Conservation (phyloP, 1,140 invertebrate genomes). For the Physella acuta region DNA sequence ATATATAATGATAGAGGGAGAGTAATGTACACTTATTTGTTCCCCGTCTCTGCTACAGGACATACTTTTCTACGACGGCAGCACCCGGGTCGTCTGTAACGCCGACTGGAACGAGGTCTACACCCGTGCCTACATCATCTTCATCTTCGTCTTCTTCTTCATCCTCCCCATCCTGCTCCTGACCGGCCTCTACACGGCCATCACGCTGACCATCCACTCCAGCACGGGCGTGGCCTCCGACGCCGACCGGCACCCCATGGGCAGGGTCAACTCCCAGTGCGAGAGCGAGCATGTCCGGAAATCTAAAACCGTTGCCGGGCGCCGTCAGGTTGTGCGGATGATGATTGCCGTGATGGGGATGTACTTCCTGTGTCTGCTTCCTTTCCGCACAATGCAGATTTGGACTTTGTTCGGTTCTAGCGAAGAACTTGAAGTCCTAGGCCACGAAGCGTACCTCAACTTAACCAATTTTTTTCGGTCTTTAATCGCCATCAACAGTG, state of each 20-base stretch:
- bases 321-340: slow-evolving; percentile 76
- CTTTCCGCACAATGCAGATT: slow-evolving; percentile 80
- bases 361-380: slow-evolving; percentile 86
- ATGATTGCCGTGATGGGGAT: slow-evolving; percentile 84
- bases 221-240: slow-evolving; percentile 1
- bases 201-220: slow-evolving; percentile 28
- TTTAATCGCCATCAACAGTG: slow-evolving; percentile 50
- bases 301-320: too few relatives aligned
- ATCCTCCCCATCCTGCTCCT: slow-evolving; percentile 36
- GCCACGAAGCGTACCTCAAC: slow-evolving; percentile 80
- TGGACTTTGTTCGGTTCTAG: slow-evolving; percentile 65
- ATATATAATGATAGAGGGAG: too few relatives aligned
- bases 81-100: too few relatives aligned
- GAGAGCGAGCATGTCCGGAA: too few relatives aligned
- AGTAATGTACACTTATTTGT: too few relatives aligned
- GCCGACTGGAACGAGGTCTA: too few relatives aligned
- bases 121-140: slow-evolving; percentile 36
- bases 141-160: slow-evolving; percentile 33
- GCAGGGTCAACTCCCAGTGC: too few relatives aligned
- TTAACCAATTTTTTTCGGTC: slow-evolving; percentile 77
- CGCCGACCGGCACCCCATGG: too few relatives aligned
- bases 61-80: too few relatives aligned
- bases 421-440: slow-evolving; percentile 69
- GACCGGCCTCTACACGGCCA: slow-evolving; percentile 37
- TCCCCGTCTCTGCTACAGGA: too few relatives aligned